A percentile compares a stretch with the other conserved stretches of the same genome.
These are phyloP conservation scores for Galbula dea DNA, from an alignment of 2,113 vertebrate genomes.

Conservation along the genomic window DNA sequence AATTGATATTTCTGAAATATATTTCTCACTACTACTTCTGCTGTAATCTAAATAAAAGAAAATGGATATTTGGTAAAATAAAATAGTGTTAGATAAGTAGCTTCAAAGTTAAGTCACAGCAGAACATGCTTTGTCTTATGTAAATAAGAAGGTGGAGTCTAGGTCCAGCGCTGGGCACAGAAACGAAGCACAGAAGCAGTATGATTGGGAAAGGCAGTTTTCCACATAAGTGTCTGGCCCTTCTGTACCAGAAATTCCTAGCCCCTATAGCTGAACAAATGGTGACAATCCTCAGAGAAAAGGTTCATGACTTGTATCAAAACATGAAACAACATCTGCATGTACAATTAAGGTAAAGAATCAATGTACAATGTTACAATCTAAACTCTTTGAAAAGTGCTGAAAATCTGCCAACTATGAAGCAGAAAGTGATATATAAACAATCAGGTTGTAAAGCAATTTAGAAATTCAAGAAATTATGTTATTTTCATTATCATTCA, in stretches of 20 bases:
- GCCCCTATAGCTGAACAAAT: neutral
- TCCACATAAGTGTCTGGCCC: neutral
- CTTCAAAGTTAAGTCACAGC: neutral
- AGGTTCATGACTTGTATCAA: neutral
- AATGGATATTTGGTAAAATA: neutral
- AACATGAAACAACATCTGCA: neutral
- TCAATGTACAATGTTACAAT: neutral
- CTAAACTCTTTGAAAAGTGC: neutral
- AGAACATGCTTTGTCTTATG: neutral
- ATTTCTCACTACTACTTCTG: neutral
- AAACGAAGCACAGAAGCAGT: neutral
- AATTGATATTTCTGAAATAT: neutral
- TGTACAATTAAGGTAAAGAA: neutral
- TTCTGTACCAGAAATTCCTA: neutral
- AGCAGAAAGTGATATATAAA: neutral
- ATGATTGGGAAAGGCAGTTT: neutral
- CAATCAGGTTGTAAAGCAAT: neutral
- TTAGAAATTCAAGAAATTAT: conserved; percentile 25
- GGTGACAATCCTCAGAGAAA: neutral
- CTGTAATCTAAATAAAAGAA: neutral
- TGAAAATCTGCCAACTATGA: neutral
- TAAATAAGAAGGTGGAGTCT: neutral
- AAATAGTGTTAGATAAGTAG: neutral
- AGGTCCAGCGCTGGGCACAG: neutral
- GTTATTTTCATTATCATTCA: conserved; percentile 42